Evolutionary conservation across 2,888 invertebrate genomes (phyloP), one percentile per base, ranked within the genome.

Genomic region (Spialia ferax): DNA sequence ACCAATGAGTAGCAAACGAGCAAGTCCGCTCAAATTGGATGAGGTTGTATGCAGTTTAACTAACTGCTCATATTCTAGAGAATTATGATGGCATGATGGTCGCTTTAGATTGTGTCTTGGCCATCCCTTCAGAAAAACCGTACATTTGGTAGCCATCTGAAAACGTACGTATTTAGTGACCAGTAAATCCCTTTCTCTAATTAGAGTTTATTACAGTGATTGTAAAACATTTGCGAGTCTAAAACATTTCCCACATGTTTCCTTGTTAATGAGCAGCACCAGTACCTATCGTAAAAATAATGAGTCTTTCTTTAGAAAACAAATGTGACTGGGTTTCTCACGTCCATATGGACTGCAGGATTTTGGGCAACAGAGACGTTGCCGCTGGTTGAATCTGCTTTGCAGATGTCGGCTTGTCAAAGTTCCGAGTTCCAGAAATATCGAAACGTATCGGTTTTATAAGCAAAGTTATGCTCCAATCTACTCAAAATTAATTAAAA

Each of bases 321-420:
- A 86, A 85, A 83, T 80, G 79, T 72, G 73, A 77, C 73, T 74
- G 84, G 15, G 59, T 91, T 67, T 91, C 89, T 84, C 91, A 91
- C 89, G 86, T 87, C 84, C 92, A 92, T 87, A 82, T 92, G 92
- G 84, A 81, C 77, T 80, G 86, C 88, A 87, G 87, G 79, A 83
- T 91, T 93, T 92, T 90, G 82, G 91, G 85, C 83, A 89, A 86
- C 81, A 77, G 79, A 73, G 71, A 75, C 77, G 77, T 75, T 77
- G 71, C 75, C 77, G 77, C 75, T 77, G 79, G 55, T 42, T 76
- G 84, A 89, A 89, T 91, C 89, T 93, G 93, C 77, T 76, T 79
- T 87, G 89, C 93, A 93, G 87, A 91, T 93, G 93, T 86, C 76
- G 77, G 84, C 77, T 72, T 77, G 83, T 86, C 85, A 86, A 88